phyloP scores from a whole-genome alignment of 2,113 vertebrate genomes.

The Neoarius graeffei region DNA sequence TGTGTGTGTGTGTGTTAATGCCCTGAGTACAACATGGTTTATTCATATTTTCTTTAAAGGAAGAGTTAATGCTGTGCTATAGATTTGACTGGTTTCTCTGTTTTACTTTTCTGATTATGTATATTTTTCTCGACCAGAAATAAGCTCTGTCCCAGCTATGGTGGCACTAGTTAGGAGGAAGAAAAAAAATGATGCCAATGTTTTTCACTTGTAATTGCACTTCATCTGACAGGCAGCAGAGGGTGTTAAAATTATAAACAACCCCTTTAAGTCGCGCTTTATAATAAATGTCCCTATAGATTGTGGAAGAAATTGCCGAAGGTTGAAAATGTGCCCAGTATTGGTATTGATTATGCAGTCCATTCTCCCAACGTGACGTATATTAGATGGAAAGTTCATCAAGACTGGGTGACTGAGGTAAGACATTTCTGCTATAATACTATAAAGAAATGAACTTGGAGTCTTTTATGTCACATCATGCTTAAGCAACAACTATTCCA shows the following conservation, averaged over 20 bases:
- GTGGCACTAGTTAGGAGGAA: neutral
- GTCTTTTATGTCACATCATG: neutral
- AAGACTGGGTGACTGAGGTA: constrained; percentile 75
- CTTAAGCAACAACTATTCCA: neutral
- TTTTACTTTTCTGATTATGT: neutral
- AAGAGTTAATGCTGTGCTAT: neutral
- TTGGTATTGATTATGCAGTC: constrained; percentile 64
- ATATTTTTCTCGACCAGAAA: neutral
- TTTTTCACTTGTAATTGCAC: neutral
- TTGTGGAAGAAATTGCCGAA: constrained; percentile 78
- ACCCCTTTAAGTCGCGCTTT: neutral
- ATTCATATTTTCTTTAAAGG: neutral
- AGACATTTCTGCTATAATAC: neutral
- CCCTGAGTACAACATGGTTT: neutral
- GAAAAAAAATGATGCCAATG: neutral
- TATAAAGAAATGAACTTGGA: neutral
- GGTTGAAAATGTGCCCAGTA: constrained; percentile 71
- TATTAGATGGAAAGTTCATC: constrained; percentile 73
- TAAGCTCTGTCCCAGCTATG: neutral
- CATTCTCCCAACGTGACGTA: constrained; percentile 69
- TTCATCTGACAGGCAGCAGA: neutral
- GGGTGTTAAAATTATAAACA: neutral
- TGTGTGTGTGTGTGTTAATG: too few species aligned
- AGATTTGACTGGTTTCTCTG: neutral
- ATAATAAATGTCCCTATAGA: constrained; percentile 58